Conservation (phyloP, 1,140 invertebrate species). For the Drosophila ercepeae region DNA sequence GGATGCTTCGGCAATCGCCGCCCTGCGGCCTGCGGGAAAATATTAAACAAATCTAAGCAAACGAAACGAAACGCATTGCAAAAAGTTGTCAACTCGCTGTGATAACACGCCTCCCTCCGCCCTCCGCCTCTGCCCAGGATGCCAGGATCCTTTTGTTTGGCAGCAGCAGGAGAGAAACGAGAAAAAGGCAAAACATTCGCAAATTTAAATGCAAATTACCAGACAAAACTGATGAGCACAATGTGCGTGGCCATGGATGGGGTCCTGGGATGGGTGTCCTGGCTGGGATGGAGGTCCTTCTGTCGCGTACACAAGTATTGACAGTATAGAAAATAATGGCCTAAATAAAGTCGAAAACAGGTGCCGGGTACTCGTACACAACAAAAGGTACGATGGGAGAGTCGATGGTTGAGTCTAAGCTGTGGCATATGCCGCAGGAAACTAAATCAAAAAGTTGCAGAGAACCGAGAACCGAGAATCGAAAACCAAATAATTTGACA, state of each 20-base stretch:
- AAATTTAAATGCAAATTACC: slow-evolving; percentile 81
- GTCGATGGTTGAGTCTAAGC: slow-evolving; percentile 25
- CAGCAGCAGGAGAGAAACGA: slow-evolving; percentile 59
- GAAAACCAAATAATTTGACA: slow-evolving; percentile 4
- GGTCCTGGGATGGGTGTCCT: not conserved
- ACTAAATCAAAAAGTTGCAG: slow-evolving; percentile 29
- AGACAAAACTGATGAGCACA: slow-evolving; percentile 51
- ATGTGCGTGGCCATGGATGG: not conserved
- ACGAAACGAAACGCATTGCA: slow-evolving; percentile 73
- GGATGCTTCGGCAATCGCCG: slow-evolving; percentile 45
- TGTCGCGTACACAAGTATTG: slow-evolving; percentile 44
- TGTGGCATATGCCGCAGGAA: slow-evolving; percentile 58
- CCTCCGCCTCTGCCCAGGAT: not conserved
- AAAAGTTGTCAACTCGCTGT: slow-evolving; percentile 76
- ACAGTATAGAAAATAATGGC: slow-evolving; percentile 74
- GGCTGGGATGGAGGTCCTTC: not conserved
- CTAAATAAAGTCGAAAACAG: slow-evolving; percentile 40
- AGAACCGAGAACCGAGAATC: not conserved
- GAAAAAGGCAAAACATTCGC: slow-evolving; percentile 79
- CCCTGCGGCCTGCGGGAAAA: slow-evolving; percentile 70
- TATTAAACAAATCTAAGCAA: slow-evolving; percentile 77
- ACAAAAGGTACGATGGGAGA: slow-evolving; percentile 10
- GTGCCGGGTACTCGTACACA: slow-evolving; percentile 1
- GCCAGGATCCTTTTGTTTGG: slow-evolving; percentile 41
- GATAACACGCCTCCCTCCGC: slow-evolving; percentile 56